Evolutionary conservation across 2,797 vertebrate species (phyloP), one percentile per base, ranked within the genome.

Genomic region (Sciurus carolinensis): DNA sequence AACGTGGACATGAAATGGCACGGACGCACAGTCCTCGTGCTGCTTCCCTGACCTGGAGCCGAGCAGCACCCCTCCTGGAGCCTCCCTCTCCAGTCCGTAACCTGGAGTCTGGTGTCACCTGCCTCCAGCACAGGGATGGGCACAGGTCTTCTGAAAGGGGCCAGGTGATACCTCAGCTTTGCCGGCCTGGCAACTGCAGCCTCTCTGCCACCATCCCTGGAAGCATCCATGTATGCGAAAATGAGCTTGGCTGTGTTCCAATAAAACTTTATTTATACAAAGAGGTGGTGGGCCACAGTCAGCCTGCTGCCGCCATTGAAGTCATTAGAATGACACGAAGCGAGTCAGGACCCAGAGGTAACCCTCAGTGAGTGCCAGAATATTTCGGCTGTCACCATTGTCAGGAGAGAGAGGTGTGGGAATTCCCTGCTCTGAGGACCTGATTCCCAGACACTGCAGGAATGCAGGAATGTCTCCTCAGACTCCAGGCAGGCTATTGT

Each of bases 181-280:
- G 15, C 0, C 1, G 13, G 28, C 52, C 54, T 69, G 39, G 39
- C 39, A 39, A 39, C 39, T 39, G 39, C 39, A 14, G 52, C 17
- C 14, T 2, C 24, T 91, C 83, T 18, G 11, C 91, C 11, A 3
- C 39, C 59, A 42, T 4, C 44, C 33, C 77, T 17, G 30, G 86
- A 76, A 75, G 59, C 36, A 75, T 24, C 39, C 30, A 4, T 1
- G 18, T 24, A 33, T 11, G 26, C 24, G 33, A 15, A 42, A 50
- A 64, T 11, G 42, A 69, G 12, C 36, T 13, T 0, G 8, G 20
- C 50, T 18, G 10, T 30, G 59, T 82, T 33, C 52, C 71, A 57
- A 72, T 81, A 94, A 95, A 96, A 76, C 77, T 95, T 94, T 57
- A 57, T 83, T 92, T 42, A 75, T 22, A 79, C 36, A 44, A 89